These are phyloP conservation scores for Centropristis striata DNA, from an alignment of 2,113 vertebrate species.

Conservation along the genomic window DNA sequence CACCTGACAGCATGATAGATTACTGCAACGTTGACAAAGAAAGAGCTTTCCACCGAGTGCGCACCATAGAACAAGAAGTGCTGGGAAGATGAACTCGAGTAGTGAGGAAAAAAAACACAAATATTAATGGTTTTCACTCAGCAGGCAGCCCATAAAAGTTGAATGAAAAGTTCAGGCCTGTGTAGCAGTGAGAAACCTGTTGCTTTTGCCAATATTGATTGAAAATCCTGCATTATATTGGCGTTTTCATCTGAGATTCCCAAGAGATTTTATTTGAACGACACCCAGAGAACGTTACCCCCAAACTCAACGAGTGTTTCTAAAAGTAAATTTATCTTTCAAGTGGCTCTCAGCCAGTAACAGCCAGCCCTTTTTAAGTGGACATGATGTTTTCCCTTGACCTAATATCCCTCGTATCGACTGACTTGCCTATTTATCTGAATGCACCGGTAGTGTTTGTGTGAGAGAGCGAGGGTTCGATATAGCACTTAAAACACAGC, in stretches of 20 bases:
- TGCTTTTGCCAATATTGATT: too few species aligned
- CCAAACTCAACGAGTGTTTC: conserved; percentile 26
- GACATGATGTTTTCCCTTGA: conserved; percentile 63
- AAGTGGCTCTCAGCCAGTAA: conserved; percentile 53
- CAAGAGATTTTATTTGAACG: background rate
- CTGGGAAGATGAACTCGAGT: background rate
- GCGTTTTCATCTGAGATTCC: background rate
- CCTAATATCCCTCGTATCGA: conserved; percentile 62
- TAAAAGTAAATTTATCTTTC: conserved; percentile 27
- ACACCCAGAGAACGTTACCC: background rate
- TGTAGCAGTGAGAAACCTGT: too few species aligned
- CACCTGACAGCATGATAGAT: conserved; percentile 8
- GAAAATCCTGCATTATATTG: too few species aligned
- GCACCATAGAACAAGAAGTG: background rate
- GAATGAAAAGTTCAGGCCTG: background rate
- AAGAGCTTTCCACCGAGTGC: background rate
- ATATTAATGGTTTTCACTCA: too few species aligned
- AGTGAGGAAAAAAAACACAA: background rate
- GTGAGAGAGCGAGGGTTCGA: conserved; percentile 31
- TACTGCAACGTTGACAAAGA: background rate
- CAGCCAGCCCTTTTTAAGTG: conserved; percentile 49
- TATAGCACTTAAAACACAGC: conserved; percentile 64
- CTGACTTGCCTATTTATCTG: conserved; percentile 55
- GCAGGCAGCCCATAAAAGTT: background rate
- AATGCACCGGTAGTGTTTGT: conserved; percentile 31